Evolutionary conservation across 2,797 vertebrate genomes (phyloP), one percentile per base, ranked within the genome.

Genomic region (Cynodonichthys magdalenae): DNA sequence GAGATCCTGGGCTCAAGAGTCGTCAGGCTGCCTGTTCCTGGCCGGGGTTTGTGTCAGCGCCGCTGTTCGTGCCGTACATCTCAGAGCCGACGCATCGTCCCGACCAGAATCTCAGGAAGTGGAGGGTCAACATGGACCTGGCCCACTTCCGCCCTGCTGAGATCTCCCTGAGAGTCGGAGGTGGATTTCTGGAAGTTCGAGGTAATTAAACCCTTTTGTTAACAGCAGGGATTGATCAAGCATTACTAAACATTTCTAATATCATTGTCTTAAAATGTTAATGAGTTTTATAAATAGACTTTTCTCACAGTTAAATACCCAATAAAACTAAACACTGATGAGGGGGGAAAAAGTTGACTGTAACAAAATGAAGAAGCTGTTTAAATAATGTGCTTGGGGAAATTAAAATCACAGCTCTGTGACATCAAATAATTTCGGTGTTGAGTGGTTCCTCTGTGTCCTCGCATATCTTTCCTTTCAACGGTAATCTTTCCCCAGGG

Each of bases 121-220:
- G 93, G 94, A 89, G 80, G 66, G 87, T 94, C 73, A 84, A 50
- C 62, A 80, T 95, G 86, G 93, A 95, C 5, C 80, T 94, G 67
- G 80, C 83, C 57, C 93, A 94, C 60, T 95, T 94, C 60, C 66
- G 76, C 15, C 88, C 92, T 10, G 60, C 89, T 0, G 94, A 95
- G 74, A 85, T 95, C 47, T 88, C 64, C 0, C 69, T 94, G 57
- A 81, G 77, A 58, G 70, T 85, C 36, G 87, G 68, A 44, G 84
- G 79, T 1, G 89, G 90, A 67, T 90, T 91, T 76, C 84, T 95
- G 70, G 89, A 90, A 72, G 80, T 94, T 14, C 58, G 63, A 92
- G 94, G 94, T 94, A 66, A 78, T 81, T 80, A 81, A 83, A 75
- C 53, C 2, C 36, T 54, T 73, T 69, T 14, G 11, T 3, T 39